A percentile compares a stretch with the other conserved stretches of the same genome.
phyloP scores from a whole-genome alignment of 1,140 invertebrate genomes.

The Drosophila sp. region DNA sequence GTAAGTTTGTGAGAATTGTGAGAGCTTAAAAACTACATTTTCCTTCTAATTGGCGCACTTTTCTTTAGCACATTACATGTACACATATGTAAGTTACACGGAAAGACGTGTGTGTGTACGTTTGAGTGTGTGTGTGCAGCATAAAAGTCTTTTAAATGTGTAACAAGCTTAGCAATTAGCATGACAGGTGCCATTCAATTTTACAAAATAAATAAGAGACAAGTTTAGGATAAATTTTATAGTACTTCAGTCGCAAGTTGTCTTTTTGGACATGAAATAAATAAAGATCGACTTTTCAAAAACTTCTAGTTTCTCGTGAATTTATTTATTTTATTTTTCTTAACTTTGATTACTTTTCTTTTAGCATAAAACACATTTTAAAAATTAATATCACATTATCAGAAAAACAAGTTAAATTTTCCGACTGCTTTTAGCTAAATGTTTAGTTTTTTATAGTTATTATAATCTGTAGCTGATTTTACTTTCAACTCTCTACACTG shows the following conservation, averaged over 20 bases:
- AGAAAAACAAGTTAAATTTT: too few species aligned
- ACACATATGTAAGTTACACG: background rate
- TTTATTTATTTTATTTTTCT: background rate
- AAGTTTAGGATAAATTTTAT: slow-evolving; percentile 11
- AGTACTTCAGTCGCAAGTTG: slow-evolving; percentile 27
- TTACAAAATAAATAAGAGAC: slow-evolving; percentile 45
- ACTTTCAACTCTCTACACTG: too few species aligned
- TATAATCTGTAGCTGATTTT: too few species aligned
- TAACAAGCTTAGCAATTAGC: slow-evolving; percentile 78
- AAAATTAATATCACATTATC: too few species aligned
- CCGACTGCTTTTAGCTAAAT: too few species aligned
- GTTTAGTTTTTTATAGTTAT: too few species aligned
- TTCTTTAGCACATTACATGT: slow-evolving; percentile 73
- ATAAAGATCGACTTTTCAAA: background rate
- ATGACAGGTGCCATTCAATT: slow-evolving; percentile 43
- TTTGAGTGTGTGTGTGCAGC: slow-evolving; percentile 32
- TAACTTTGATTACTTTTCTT: too few species aligned
- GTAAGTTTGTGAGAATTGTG: slow-evolving; percentile 34
- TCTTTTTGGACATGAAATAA: background rate
- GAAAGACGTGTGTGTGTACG: background rate
- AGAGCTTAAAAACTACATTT: slow-evolving; percentile 75
- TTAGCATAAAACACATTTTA: too few species aligned
- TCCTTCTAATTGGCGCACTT: slow-evolving; percentile 80
- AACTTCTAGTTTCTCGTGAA: background rate
- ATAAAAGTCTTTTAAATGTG: slow-evolving; percentile 66